Conservation (phyloP, 2,888 invertebrate species). For the Diaphora mendica region DNA sequence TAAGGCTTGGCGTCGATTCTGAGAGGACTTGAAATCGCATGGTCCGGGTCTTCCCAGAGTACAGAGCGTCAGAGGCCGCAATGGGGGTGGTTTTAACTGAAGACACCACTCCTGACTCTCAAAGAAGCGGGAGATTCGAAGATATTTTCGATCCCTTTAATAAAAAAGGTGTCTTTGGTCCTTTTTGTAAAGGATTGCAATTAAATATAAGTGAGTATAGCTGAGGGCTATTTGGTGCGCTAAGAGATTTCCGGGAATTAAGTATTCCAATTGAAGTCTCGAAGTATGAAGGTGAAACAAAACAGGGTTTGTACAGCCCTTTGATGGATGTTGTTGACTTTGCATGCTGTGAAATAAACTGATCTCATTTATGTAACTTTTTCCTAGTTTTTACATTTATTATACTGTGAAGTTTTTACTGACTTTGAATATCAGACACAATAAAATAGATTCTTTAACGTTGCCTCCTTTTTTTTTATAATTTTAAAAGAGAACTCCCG, state of each 20-base stretch:
- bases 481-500: no score
- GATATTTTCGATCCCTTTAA: no score
- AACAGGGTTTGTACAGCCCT: background rate
- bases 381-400: background rate
- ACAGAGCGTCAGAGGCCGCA: no score
- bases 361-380: background rate
- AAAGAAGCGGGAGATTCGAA: no score
- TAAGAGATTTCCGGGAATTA: background rate
- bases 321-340: background rate
- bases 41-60: no score
- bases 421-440: background rate
- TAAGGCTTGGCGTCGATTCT: no score
- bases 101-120: no score
- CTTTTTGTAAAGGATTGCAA: conserved; percentile 3
- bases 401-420: no score
- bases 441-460: background rate
- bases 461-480: background rate
- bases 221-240: background rate
- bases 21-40: no score
- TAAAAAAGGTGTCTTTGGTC: background rate
- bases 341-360: background rate
- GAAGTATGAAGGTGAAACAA: background rate
- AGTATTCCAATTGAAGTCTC: background rate
- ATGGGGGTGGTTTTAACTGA: no score
- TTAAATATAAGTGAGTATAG: background rate